Base-by-base conservation (phyloP, 2,888 invertebrate species). In the Bellardia bayeri region DNA sequence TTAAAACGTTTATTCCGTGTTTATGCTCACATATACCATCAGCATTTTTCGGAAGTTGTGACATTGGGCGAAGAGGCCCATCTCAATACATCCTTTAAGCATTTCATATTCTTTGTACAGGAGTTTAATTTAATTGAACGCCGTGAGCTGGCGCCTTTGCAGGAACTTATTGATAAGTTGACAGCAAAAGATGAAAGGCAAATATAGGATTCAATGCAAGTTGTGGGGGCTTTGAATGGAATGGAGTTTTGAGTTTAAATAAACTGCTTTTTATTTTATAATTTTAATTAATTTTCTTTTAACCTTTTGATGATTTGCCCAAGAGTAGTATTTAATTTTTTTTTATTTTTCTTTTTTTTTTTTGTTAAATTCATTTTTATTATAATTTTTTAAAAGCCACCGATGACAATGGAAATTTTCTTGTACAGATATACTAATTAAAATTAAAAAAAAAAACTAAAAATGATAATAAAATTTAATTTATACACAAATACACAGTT, bases 11-110 rank as follows among this genome's bases (percentile, higher is more conserved):
- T 99, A 93, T 99, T 99, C 94, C 96, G 99, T 92, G 99, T 99
- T 86, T 99, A 99, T 94, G 99, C 99, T 76, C 99, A 99, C 94
- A 99, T 99, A 93, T 99, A 99, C 94, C 99, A 99, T 94, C 99
- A 99, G 93, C 99, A 99, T 95, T 99, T 99, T 94, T 97, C 97
- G 82, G 98, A 99, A 95, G 99, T 99, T 89, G 98, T 99, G 82
- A 98, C 98, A 94, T 95, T 99, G 84, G 98, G 98, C 78, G 99
- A 99, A 94, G 99, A 99, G 94, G 99, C 99, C 79, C 99, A 99
- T 94, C 96, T 99, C 91, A 99, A 99, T 94, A 99, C 99, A 87
- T 99, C 99, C 90, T 99, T 99, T 95, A 99, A 99, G 94, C 99
- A 99, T 95, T 99, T 99, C 94, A 99, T 99, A 93, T 99, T 98